Percentiles rank a stretch among this genome's conserved stretches.
Evolutionary conservation across 2,888 invertebrate species (phyloP).

Genomic region (Drosophila formosana): DNA sequence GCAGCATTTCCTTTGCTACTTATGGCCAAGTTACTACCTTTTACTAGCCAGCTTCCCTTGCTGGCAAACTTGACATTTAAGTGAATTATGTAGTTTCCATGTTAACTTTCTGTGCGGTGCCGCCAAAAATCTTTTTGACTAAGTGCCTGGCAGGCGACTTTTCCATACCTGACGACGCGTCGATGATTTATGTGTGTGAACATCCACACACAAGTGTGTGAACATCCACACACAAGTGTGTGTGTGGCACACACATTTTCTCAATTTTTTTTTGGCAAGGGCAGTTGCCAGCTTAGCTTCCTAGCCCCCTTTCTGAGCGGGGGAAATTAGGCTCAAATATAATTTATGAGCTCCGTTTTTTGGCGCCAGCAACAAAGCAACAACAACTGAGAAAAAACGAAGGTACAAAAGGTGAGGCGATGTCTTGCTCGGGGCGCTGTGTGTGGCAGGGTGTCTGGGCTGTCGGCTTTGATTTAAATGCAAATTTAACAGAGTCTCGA

Average conservation of each 20-base stretch:
- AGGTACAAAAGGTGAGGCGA: slow-evolving; percentile 30
- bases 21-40: slow-evolving; percentile 56
- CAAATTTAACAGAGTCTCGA: slow-evolving; percentile 53
- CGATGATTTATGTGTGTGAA: slow-evolving; percentile 57
- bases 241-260: slow-evolving; percentile 31
- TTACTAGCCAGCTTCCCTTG: slow-evolving; percentile 25
- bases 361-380: slow-evolving; percentile 37
- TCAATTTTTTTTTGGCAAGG: slow-evolving; percentile 49
- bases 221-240: slow-evolving; percentile 1
- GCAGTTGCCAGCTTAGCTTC: slow-evolving; percentile 7
- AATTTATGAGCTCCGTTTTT: slow-evolving; percentile 66
- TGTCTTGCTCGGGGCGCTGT: background rate
- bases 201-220: background rate
- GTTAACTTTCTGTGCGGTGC: slow-evolving; percentile 54
- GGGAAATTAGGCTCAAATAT: slow-evolving; percentile 68
- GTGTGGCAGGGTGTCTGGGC: slow-evolving; percentile 1
- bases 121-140: slow-evolving; percentile 59
- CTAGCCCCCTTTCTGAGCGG: slow-evolving; percentile 16
- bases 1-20: slow-evolving; percentile 48
- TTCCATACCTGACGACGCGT: slow-evolving; percentile 51
- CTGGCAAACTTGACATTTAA: slow-evolving; percentile 69
- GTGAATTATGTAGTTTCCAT: slow-evolving; percentile 78
- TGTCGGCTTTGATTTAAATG: slow-evolving; percentile 76
- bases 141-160: slow-evolving; percentile 58
- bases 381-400: background rate